Conservation (phyloP, 2,888 invertebrate species). For the Protophormia terraenovae region DNA sequence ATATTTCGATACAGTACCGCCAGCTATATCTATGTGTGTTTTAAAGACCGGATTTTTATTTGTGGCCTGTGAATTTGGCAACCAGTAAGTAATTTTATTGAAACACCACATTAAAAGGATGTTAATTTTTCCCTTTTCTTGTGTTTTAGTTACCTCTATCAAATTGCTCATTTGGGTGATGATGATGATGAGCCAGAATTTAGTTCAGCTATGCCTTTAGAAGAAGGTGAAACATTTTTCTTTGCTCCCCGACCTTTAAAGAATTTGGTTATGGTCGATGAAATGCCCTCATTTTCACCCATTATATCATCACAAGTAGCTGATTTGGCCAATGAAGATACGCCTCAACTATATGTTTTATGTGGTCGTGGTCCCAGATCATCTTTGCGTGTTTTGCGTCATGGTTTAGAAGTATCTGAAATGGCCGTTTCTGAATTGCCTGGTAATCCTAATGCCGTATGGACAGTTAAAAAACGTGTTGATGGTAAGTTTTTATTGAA, state of each 20-base stretch:
- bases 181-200: constrained; percentile 99
- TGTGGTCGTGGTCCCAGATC: constrained; percentile 98
- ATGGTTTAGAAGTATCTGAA: constrained; percentile 99
- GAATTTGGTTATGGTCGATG: constrained; percentile 98
- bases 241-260: constrained; percentile 96
- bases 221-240: constrained; percentile 99
- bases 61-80: constrained; percentile 99
- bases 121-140: neutral
- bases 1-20: constrained; percentile 99
- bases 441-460: constrained; percentile 99
- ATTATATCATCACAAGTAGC: constrained; percentile 93
- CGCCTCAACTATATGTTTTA: constrained; percentile 97
- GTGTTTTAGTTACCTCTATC: constrained; percentile 92
- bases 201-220: constrained; percentile 98
- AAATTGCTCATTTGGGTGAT: constrained; percentile 99
- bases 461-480: constrained; percentile 97
- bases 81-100: constrained; percentile 92
- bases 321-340: constrained; percentile 98
- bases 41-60: constrained; percentile 99
- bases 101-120: neutral
- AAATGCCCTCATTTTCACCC: constrained; percentile 97
- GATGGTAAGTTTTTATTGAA: constrained; percentile 89
- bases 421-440: constrained; percentile 99
- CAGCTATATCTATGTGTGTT: constrained; percentile 98
- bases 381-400: constrained; percentile 94